A percentile compares a stretch with the other conserved stretches of the same genome.
Conservation (phyloP, 1,140 invertebrate species). For the Druon quercuslanigerum region DNA sequence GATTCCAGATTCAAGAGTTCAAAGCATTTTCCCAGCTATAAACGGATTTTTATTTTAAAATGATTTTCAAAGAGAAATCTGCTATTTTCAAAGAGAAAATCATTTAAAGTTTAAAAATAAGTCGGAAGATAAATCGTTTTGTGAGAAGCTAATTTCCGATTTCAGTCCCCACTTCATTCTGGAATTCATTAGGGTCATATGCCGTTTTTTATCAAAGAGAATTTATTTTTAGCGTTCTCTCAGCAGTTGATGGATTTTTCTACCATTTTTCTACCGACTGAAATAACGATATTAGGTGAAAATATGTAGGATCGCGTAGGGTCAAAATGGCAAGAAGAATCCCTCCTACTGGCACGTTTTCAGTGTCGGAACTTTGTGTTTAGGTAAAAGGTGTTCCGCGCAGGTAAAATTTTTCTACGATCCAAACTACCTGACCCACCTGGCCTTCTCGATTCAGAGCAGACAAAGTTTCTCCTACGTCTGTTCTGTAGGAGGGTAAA, state of each 20-base stretch:
- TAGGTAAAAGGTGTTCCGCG: slow-evolving; percentile 54
- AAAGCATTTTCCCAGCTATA: no score
- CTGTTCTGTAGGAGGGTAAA: slow-evolving; percentile 9
- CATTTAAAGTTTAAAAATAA: no score
- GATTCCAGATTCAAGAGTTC: no score
- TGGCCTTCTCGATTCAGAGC: slow-evolving; percentile 55
- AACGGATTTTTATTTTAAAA: no score
- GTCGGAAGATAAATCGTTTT: slow-evolving; percentile 4
- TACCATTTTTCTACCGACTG: not conserved
- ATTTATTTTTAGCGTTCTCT: slow-evolving; percentile 40
- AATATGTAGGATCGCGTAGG: not conserved
- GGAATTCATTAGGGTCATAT: slow-evolving; percentile 35
- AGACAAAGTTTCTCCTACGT: slow-evolving; percentile 36
- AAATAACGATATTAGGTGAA: slow-evolving; percentile 31
- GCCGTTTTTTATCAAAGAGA: not conserved
- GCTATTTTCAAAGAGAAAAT: no score
- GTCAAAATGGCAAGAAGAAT: slow-evolving; percentile 13
- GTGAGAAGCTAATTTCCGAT: slow-evolving; percentile 19
- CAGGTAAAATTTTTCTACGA: slow-evolving; percentile 58
- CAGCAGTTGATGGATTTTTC: not conserved
- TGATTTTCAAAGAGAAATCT: no score
- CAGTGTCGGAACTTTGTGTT: slow-evolving; percentile 45
- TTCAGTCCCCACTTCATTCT: not conserved
- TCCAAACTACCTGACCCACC: slow-evolving; percentile 65
- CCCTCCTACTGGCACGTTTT: slow-evolving; percentile 16